Conservation (phyloP, 1,140 invertebrate genomes). For the Anadara kagoshimensis region DNA sequence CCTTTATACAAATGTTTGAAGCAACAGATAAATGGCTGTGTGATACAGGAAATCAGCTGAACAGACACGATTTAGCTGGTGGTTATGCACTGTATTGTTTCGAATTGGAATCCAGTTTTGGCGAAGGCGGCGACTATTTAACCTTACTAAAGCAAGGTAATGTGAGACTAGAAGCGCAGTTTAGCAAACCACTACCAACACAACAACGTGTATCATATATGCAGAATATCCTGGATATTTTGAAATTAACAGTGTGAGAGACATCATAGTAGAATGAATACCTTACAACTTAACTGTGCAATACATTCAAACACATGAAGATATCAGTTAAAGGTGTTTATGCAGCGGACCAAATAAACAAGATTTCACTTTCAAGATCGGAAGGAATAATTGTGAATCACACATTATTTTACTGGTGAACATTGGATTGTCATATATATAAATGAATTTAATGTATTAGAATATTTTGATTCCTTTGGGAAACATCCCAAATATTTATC, state of each 20-base stretch:
- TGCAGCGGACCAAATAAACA: constrained; percentile 14
- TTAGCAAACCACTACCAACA: not conserved
- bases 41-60: constrained; percentile 25
- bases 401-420: constrained; percentile 14
- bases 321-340: constrained; percentile 15
- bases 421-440: constrained; percentile 34
- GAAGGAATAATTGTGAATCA: constrained; percentile 13
- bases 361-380: not conserved
- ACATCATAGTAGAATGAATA: constrained; percentile 36
- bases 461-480: constrained; percentile 34
- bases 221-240: constrained; percentile 25
- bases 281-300: constrained; percentile 13
- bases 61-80: constrained; percentile 8
- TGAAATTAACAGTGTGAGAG: constrained; percentile 24
- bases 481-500: not conserved
- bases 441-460: not conserved
- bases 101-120: constrained; percentile 18
- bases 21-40: constrained; percentile 35
- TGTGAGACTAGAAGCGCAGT: constrained; percentile 10
- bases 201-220: constrained; percentile 14
- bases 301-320: constrained; percentile 21
- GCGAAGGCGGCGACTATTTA: constrained; percentile 21
- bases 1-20: constrained; percentile 26
- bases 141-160: constrained; percentile 36
- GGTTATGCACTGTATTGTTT: constrained; percentile 35